Evolutionary conservation across 2,888 invertebrate species (phyloP).

Genomic region (Patella ulyssiponensis): DNA sequence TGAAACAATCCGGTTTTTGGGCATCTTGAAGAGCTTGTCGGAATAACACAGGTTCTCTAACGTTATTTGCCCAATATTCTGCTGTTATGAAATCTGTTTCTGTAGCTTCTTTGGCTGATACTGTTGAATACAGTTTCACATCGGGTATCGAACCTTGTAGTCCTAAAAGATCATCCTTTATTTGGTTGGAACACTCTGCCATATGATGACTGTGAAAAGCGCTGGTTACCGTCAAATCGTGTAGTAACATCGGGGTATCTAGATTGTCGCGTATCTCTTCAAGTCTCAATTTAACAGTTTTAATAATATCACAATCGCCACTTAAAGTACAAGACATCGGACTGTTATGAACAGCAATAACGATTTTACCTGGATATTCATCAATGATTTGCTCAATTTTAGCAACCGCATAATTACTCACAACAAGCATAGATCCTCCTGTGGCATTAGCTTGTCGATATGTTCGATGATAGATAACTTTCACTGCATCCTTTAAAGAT

Average conservation of each 20-base stretch:
- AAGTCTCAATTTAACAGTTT: slow-evolving; percentile 22
- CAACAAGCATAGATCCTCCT: slow-evolving; percentile 46
- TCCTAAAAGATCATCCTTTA: slow-evolving; percentile 31
- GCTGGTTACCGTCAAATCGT: slow-evolving; percentile 37
- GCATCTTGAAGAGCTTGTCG: slow-evolving; percentile 32
- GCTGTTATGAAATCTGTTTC: slow-evolving; percentile 36
- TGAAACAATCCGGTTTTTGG: neutral
- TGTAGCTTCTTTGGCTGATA: slow-evolving; percentile 37
- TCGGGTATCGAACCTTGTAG: slow-evolving; percentile 21
- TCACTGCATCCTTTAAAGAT: slow-evolving; percentile 41
- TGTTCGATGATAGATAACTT: slow-evolving; percentile 45
- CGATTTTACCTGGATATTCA: slow-evolving; percentile 20
- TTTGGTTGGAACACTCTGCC: slow-evolving; percentile 27
- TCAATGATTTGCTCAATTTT: slow-evolving; percentile 31
- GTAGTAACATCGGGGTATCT: slow-evolving; percentile 14
- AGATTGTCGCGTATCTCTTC: neutral
- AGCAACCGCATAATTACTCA: slow-evolving; percentile 29
- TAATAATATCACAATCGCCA: slow-evolving; percentile 32
- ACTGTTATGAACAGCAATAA: slow-evolving; percentile 45
- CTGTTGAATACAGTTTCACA: slow-evolving; percentile 43
- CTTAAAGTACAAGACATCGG: slow-evolving; percentile 41
- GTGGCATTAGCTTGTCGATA: slow-evolving; percentile 26
- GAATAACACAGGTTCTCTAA: slow-evolving; percentile 41
- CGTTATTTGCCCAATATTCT: slow-evolving; percentile 47
- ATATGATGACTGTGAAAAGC: slow-evolving; percentile 52